Percentiles rank a stretch among this genome's conserved stretches.
phyloP scores from a whole-genome alignment of 2,888 invertebrate species.

The Pristionchus exspectatus region DNA sequence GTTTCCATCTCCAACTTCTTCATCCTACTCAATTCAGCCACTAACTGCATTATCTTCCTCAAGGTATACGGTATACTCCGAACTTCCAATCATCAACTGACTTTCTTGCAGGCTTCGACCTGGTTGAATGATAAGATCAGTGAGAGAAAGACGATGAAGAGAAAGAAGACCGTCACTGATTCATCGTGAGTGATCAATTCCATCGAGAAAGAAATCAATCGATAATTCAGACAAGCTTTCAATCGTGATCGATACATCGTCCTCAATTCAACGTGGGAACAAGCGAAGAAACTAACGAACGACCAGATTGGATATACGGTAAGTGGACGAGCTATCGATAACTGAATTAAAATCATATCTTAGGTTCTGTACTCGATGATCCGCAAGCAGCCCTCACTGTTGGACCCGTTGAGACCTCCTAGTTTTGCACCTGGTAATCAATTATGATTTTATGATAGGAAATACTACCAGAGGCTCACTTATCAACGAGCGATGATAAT shows the following conservation, averaged over 20 bases:
- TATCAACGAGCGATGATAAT: not conserved
- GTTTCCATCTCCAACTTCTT: constrained; percentile 72
- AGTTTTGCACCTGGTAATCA: constrained; percentile 44
- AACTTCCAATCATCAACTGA: not conserved
- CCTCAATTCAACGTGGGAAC: constrained; percentile 68
- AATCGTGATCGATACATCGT: constrained; percentile 63
- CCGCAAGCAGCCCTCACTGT: constrained; percentile 70
- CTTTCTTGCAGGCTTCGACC: constrained; percentile 62
- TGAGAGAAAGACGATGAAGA: constrained; percentile 71
- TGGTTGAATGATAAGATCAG: constrained; percentile 70
- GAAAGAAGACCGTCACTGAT: constrained; percentile 74
- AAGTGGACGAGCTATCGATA: not conserved
- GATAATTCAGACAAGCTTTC: constrained; percentile 64
- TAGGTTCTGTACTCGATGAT: constrained; percentile 74
- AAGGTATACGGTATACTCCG: constrained; percentile 55
- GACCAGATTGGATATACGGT: constrained; percentile 67
- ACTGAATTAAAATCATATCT: not conserved
- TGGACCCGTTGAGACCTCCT: constrained; percentile 56
- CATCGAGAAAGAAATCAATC: not conserved
- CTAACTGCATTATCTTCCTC: constrained; percentile 76
- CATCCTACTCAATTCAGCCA: constrained; percentile 74
- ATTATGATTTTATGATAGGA: not conserved
- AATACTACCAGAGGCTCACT: not conserved
- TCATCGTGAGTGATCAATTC: constrained; percentile 57
- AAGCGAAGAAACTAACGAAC: constrained; percentile 69